Percentiles rank a stretch among this genome's conserved stretches.
These are phyloP conservation scores for Fissipunctia ypsillon DNA, from an alignment of 2,888 invertebrate genomes.

Conservation along the genomic window DNA sequence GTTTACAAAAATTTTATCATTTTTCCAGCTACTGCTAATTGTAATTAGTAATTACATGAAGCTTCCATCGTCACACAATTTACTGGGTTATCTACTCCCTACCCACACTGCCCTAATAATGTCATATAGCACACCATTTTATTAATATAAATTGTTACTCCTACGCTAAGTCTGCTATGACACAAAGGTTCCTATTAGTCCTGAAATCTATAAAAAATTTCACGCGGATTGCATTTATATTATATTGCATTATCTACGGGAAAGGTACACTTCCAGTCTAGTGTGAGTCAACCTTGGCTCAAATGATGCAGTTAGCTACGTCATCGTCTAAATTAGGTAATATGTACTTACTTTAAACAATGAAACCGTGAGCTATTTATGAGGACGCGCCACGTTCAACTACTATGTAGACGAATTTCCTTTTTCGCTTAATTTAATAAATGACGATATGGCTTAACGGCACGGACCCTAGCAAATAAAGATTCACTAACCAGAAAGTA, in stretches of 20 bases:
- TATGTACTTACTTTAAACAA: slow-evolving; percentile 31
- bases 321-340: slow-evolving; percentile 34
- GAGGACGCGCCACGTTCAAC: background rate
- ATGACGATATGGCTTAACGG: background rate
- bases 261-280: slow-evolving; percentile 28
- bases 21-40: slow-evolving; percentile 32
- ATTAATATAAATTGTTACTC: slow-evolving; percentile 55
- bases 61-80: slow-evolving; percentile 33
- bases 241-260: too few relatives aligned
- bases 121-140: slow-evolving; percentile 48
- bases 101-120: slow-evolving; percentile 60
- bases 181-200: slow-evolving; percentile 43
- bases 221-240: slow-evolving; percentile 35
- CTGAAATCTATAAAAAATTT: slow-evolving; percentile 39
- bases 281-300: slow-evolving; percentile 47
- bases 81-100: slow-evolving; percentile 53
- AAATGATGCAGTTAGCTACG: slow-evolving; percentile 46
- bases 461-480: background rate
- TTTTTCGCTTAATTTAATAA: background rate
- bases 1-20: slow-evolving; percentile 24
- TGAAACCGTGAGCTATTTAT: slow-evolving; percentile 21
- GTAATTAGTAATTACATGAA: slow-evolving; percentile 45
- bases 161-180: slow-evolving; percentile 43
- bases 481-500: background rate
- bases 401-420: background rate